Base-by-base conservation (phyloP, 23 tunicate genomes). In the Phallusia fumigata region DNA sequence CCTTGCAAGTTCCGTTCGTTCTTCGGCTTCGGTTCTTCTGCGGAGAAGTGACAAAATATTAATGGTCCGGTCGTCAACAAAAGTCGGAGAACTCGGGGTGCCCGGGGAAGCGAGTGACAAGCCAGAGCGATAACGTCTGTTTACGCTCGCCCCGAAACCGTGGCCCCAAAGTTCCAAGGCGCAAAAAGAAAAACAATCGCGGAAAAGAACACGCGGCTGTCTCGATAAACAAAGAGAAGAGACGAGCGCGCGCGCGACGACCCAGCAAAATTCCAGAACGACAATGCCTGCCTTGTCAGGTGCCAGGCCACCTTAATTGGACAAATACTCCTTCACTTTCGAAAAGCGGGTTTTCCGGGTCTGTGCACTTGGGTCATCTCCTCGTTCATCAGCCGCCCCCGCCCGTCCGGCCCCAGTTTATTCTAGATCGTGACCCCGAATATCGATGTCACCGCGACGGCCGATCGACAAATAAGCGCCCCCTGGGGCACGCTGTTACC, bases 311-410 rank as follows among this genome's bases (percentile, higher is more conserved):
- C 69, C 69, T 58, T 58, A 58, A 58, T 58, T 58, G 69, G 69
- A 58, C 69, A 58, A 58, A 58, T 58, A 21, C 69, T 58, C 16
- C 69, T 58, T 58, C 69, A 58, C 69, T 58, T 58, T 58, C 69
- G 69, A 58, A 58, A 58, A 58, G 69, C 69, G 69, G 69, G 26
- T 58, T 58, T 58, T 58, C 69, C 69, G 69, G 69, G 69, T 58
- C 69, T 58, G 15, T 58, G 69, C 26, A 3, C 69, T 21, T 58
- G 69, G 69, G 69, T 58, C 69, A 58, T 58, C 69, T 22, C 15
- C 69, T 58, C 69, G 69, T 58, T 24, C 28, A 58, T 58, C 69
- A 58, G 69, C 26, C 47, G 5, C 47, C 69, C 69, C 69, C 69
- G 69, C 69, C 3, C 69, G 28, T 24, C 69, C 15, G 16, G 28